Base-by-base conservation (phyloP, 37 sponge, comb jelly and placozoan species). In the Hormiphora californensis region DNA sequence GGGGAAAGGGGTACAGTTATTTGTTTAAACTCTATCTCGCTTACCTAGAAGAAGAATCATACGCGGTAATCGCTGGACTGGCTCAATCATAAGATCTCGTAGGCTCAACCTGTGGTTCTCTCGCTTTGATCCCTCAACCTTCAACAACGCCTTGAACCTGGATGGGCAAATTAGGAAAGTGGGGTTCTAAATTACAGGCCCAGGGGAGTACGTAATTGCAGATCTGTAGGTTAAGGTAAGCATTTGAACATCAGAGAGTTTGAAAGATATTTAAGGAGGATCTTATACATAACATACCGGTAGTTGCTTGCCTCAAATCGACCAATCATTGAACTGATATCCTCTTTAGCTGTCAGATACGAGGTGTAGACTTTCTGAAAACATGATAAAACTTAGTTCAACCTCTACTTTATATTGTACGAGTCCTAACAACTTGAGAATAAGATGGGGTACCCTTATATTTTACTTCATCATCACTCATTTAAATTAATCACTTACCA, bases 11-110 rank as follows among this genome's bases (percentile, higher is more conserved):
- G n/a, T n/a, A n/a, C n/a, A n/a, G n/a, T n/a, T n/a, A n/a, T n/a
- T n/a, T n/a, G n/a, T n/a, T n/a, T n/a, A n/a, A n/a, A n/a, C n/a
- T n/a, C 7, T 57, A 57, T 57, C 5, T 31, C 39, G 3, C 5
- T 8, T 28, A 65, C 68, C 68, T 35, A 65, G 35, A 1, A 65
- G 68, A 15, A 65, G 68, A 28, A 65, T 65, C 39, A 65, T 65
- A 15, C 68, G 12, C 19, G 68, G 68, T 5, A 65, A 39, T 9
- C 68, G 32, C 38, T 65, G 68, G 8, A 65, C 68, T 31, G 68
- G 68, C 25, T 65, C 68, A 36, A 65, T 65, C 68, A 65, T 65
- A 3, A 65, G 68, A 28, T 65, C 68, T 19, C 39, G 31, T 36
- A 65, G 36, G 35, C 68, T 65, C 35, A 65, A 19, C 17, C 68